Evolutionary conservation across 2,888 invertebrate species (phyloP), one percentile per base, ranked within the genome.

Genomic region (Drosophila maculinotata): DNA sequence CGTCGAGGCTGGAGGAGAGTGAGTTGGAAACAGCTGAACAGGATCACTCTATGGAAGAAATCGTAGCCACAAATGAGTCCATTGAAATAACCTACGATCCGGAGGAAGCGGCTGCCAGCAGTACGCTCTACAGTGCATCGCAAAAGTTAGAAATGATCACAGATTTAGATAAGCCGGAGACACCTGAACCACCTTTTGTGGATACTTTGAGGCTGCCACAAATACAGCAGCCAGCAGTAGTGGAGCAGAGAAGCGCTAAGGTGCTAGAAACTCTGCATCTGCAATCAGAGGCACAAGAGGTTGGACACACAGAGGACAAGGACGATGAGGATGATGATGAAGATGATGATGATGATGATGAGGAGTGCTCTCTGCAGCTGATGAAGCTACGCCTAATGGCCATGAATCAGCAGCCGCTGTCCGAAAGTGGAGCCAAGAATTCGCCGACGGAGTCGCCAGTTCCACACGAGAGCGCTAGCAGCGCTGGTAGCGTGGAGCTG

Each of bases 21-120:
- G 67, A 69, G 20, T 15, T 64, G 23, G 53, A 56, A 10, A 41
- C 23, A 14, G 58, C 56, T 38, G 91, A 91, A 36, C 89, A 89
- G 51, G 91, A 91, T 77, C 78, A 91, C 51, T 91, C 91, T 1
- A 66, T 91, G 45, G 91, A 91, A 36, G 91, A 91, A 60, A 81
- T 91, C 8, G 63, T 91, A 1, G 89, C 87, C 25, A 83, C 87
- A 1, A 91, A 91, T 67, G 87, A 90, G 15, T 90, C 91, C 0
- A 75, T 91, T 4, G 90, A 91, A 57, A 76, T 90, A 17, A 89
- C 86, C 0, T 82, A 90, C 14, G 90, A 90, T 15, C 84, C 80
- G 0, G 83, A 78, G 4, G 83, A 89, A 77, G 65, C 78, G 57
- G 44, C 45, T 75, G 30, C 52, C 77, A 49, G 75, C 56, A 47